These are phyloP conservation scores for Mesoclemmys tuberculata DNA, from an alignment of 2,113 vertebrate genomes.

Conservation along the genomic window DNA sequence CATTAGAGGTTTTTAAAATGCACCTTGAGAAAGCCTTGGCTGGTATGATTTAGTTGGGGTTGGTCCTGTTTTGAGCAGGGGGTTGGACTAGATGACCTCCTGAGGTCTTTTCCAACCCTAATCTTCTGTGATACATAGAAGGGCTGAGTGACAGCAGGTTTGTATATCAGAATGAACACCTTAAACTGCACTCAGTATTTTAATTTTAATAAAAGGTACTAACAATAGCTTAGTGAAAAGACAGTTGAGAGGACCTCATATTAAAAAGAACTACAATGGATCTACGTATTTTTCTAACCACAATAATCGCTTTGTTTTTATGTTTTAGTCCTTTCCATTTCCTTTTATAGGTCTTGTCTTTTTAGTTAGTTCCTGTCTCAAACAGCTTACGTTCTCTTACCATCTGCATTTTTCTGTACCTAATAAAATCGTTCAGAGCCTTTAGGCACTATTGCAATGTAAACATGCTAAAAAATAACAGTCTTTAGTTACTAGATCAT, in stretches of 20 bases:
- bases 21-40: too few species aligned
- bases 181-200: neutral
- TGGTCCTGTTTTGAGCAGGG: too few species aligned
- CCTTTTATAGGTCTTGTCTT: neutral
- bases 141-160: rapidly evolving
- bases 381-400: neutral
- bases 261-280: neutral
- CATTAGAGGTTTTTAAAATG: too few species aligned
- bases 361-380: neutral
- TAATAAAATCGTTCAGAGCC: neutral
- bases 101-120: too few species aligned
- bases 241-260: neutral
- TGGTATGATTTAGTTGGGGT: too few species aligned
- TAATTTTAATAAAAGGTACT: neutral
- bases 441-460: neutral
- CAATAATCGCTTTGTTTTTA: neutral
- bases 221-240: neutral
- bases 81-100: too few species aligned
- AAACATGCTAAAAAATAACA: neutral
- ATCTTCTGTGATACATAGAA: neutral
- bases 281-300: neutral
- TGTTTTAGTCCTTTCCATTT: neutral
- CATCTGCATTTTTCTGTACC: neutral
- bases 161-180: neutral
- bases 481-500: neutral